Base-by-base conservation (phyloP, 37 sponge, comb jelly and placozoan genomes). In the Agelas oroides region DNA sequence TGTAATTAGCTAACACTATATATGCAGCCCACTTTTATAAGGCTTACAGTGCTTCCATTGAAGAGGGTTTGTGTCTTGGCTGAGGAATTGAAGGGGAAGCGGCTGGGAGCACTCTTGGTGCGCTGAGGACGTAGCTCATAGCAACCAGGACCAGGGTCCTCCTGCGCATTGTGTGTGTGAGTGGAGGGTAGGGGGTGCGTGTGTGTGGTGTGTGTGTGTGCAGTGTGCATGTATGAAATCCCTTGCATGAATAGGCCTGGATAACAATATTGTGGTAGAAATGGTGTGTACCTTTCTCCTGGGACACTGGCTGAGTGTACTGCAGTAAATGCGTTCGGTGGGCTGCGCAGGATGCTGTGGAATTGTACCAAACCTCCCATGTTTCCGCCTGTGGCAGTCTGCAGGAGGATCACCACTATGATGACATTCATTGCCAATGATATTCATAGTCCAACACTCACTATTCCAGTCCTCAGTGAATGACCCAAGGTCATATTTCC, bases 241-340 rank as follows among this genome's bases (percentile, higher is more conserved):
- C n/a, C n/a, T n/a, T n/a, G n/a, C n/a, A n/a, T n/a, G n/a, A n/a
- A n/a, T n/a, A n/a, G n/a, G n/a, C n/a, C n/a, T n/a, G n/a, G n/a
- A n/a, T n/a, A n/a, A n/a, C n/a, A n/a, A n/a, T n/a, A n/a, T n/a
- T n/a, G n/a, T n/a, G n/a, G n/a, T n/a, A n/a, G n/a, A n/a, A n/a
- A n/a, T n/a, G n/a, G n/a, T n/a, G n/a, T n/a, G 27, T 80, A 90
- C 94, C 77, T 75, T 75, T 8, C 46, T 73, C 12, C 96, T 75
- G 5, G 99, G 99, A 53, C 96, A 98, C 91, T 98, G 99, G 33
- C 92, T 92, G 65, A 98, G 84, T 1, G 99, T 94, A 63, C 82
- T 82, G 75, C 89, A 94, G 85, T 87, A 98, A 2, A 96, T 92
- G 65, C 99, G 74, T 69, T 98, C 97, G 59, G 95, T 86, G n/a